These are phyloP conservation scores for Andrena camellia DNA, from an alignment of 2,888 invertebrate genomes.

Conservation along the genomic window DNA sequence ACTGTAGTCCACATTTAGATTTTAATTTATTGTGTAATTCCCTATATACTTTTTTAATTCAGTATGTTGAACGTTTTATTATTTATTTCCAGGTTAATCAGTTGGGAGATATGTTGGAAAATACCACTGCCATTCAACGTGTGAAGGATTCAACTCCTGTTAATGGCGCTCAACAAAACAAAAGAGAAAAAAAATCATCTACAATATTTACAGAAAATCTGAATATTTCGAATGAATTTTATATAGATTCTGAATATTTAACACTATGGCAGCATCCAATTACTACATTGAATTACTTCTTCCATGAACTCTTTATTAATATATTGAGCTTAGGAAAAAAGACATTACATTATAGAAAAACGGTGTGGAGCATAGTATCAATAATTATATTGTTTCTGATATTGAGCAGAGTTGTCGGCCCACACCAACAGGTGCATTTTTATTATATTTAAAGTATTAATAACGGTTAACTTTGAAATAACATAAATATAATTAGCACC, in stretches of 20 bases:
- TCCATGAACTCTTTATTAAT: constrained; percentile 82
- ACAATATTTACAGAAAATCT: constrained; percentile 37
- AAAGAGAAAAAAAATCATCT: constrained; percentile 44
- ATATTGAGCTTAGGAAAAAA: constrained; percentile 80
- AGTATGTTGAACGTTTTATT: constrained; percentile 20
- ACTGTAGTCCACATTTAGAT: too few relatives aligned
- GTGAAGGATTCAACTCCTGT: constrained; percentile 74
- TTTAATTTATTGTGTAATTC: background rate
- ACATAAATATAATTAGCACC: background rate
- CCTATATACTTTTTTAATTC: background rate
- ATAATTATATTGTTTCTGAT: constrained; percentile 79
- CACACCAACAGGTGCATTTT: constrained; percentile 81
- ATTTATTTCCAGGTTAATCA: constrained; percentile 77
- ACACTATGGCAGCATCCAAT: constrained; percentile 83
- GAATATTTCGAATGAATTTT: constrained; percentile 55
- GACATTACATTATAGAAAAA: constrained; percentile 79
- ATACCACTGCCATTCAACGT: constrained; percentile 78
- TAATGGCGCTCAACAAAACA: constrained; percentile 75
- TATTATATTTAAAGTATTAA: background rate
- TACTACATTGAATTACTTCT: constrained; percentile 82
- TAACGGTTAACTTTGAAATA: background rate
- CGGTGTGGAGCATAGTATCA: constrained; percentile 79
- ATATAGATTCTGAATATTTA: constrained; percentile 80
- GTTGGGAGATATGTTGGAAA: constrained; percentile 79
- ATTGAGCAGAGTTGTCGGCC: constrained; percentile 80